These are phyloP conservation scores for Sturnus vulgaris DNA, from an alignment of 2,113 vertebrate genomes.

Conservation along the genomic window DNA sequence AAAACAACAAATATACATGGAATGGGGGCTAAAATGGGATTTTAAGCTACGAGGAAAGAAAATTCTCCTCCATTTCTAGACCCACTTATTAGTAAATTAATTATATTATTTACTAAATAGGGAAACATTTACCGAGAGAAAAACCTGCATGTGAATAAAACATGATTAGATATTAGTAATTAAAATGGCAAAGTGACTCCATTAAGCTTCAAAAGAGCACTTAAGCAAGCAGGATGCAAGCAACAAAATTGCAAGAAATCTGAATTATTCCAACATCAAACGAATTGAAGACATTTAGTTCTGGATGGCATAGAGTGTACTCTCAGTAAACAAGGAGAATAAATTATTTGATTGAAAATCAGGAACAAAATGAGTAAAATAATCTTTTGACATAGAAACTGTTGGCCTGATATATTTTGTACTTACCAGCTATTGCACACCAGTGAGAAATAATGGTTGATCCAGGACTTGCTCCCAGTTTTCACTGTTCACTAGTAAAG, in stretches of 20 bases:
- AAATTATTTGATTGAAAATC: background rate
- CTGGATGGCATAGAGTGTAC: background rate
- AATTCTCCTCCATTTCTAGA: background rate
- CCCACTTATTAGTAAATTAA: background rate
- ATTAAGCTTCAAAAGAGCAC: constrained; percentile 24
- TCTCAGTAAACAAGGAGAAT: background rate
- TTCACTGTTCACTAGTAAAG: background rate
- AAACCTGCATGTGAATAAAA: constrained; percentile 14
- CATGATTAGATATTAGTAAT: background rate
- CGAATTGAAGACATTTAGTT: background rate
- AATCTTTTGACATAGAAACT: background rate
- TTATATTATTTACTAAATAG: background rate
- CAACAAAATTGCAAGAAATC: background rate
- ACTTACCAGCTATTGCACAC: background rate
- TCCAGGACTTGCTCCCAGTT: background rate
- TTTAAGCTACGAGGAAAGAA: background rate
- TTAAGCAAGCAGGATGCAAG: constrained; percentile 16
- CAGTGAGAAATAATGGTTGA: background rate
- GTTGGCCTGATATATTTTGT: background rate
- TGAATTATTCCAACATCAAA: background rate
- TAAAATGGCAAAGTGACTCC: constrained; percentile 7
- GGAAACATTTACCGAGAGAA: background rate
- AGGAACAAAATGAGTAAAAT: background rate
- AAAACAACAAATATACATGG: background rate
- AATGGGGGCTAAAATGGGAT: background rate